These are phyloP conservation scores for Heliconius melpomene DNA, from an alignment of 1,140 invertebrate species.

Conservation along the genomic window DNA sequence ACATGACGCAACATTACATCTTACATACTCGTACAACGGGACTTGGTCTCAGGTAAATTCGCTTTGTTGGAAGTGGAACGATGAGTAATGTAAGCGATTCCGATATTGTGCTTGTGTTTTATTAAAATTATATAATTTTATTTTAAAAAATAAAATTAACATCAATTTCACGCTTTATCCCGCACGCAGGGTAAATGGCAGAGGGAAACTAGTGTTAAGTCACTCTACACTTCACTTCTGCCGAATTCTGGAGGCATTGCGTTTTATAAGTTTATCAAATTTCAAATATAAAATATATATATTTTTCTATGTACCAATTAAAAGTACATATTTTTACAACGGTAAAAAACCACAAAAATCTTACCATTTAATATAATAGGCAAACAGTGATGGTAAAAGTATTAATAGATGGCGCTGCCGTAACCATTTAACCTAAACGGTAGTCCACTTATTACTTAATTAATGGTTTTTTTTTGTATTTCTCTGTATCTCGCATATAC, in stretches of 20 bases:
- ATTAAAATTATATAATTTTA: too few relatives aligned
- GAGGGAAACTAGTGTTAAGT: background rate
- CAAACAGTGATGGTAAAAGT: background rate
- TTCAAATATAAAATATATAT: too few relatives aligned
- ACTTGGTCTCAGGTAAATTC: slow-evolving; percentile 6
- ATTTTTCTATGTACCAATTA: too few relatives aligned
- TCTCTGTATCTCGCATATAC: too few relatives aligned
- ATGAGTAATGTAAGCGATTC: slow-evolving; percentile 17
- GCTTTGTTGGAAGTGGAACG: slow-evolving; percentile 23
- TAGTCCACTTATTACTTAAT: background rate
- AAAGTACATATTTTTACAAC: too few relatives aligned
- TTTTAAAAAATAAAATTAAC: too few relatives aligned
- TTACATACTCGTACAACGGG: background rate
- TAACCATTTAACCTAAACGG: background rate
- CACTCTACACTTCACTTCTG: background rate
- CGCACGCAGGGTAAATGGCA: too few relatives aligned
- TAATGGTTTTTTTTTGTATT: too few relatives aligned
- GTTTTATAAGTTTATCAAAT: too few relatives aligned
- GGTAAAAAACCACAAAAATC: background rate
- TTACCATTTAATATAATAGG: background rate
- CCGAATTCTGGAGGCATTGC: too few relatives aligned
- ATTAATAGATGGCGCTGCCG: slow-evolving; percentile 33
- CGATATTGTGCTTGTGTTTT: background rate
- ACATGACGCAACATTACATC: background rate
- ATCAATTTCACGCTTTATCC: too few relatives aligned